These are phyloP conservation scores for Holacanthus passer DNA, from an alignment of 2,113 vertebrate species.

Conservation along the genomic window DNA sequence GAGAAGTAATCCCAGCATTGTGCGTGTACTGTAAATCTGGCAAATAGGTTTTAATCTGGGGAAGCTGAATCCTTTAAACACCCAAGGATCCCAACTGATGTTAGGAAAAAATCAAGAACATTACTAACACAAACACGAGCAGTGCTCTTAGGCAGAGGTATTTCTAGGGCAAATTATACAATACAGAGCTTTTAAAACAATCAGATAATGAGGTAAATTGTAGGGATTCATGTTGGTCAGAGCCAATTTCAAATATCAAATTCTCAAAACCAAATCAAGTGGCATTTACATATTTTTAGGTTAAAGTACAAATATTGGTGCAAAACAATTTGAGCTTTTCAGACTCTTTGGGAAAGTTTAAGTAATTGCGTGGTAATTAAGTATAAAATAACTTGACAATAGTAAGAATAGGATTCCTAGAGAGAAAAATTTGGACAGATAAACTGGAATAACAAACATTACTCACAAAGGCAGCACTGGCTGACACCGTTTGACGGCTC, in stretches of 20 bases:
- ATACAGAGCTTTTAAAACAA: background rate
- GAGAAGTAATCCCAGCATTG: slow-evolving; percentile 24
- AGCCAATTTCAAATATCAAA: background rate
- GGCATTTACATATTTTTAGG: background rate
- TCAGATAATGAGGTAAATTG: background rate
- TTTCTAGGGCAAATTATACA: background rate
- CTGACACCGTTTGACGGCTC: background rate
- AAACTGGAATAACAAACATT: background rate
- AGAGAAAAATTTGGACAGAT: background rate
- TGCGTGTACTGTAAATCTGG: background rate
- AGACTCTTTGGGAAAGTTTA: background rate
- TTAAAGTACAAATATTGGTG: slow-evolving; percentile 2
- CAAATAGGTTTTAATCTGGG: background rate
- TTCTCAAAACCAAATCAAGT: background rate
- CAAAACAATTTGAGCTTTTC: background rate
- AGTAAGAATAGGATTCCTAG: background rate
- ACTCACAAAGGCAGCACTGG: background rate
- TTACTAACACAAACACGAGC: background rate
- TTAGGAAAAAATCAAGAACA: background rate
- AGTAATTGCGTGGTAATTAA: background rate
- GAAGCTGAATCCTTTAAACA: background rate
- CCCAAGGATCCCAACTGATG: background rate
- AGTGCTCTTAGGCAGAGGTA: background rate
- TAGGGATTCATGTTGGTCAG: background rate
- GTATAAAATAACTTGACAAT: background rate